Percentiles rank a stretch among this genome's conserved stretches.
Conservation (phyloP, 2,888 invertebrate species). For the Scaptomyza reducta region DNA sequence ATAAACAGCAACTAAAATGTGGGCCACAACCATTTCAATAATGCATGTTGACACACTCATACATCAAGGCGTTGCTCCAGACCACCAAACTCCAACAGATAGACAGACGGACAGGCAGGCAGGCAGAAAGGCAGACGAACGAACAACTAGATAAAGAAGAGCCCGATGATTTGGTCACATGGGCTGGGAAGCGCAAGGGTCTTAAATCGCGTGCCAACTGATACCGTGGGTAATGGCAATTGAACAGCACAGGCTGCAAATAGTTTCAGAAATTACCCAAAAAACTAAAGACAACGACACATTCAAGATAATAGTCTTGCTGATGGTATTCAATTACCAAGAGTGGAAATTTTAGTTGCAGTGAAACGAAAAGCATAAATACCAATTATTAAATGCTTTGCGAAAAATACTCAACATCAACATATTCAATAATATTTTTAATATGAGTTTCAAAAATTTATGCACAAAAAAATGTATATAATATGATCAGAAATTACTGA, state of each 20-base stretch:
- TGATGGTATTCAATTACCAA: conserved; percentile 60
- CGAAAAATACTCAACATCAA: not conserved
- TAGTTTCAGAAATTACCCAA: conserved; percentile 39
- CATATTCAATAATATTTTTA: conserved; percentile 6
- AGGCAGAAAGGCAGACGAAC: too few relatives aligned
- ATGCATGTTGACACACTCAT: conserved; percentile 52
- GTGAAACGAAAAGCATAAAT: conserved; percentile 6
- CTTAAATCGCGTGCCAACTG: conserved; percentile 53
- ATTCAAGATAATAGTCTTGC: conserved; percentile 40
- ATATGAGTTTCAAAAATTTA: too few relatives aligned
- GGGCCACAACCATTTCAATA: conserved; percentile 64
- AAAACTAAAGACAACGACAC: conserved; percentile 38
- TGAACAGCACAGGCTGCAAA: conserved; percentile 40
- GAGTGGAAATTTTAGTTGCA: too few relatives aligned
- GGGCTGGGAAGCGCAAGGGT: conserved; percentile 28
- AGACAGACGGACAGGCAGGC: not conserved
- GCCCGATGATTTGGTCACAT: conserved; percentile 42
- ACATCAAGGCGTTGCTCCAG: conserved; percentile 27
- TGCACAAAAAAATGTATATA: too few relatives aligned
- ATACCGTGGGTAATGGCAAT: conserved; percentile 44
- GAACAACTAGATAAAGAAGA: conserved; percentile 42
- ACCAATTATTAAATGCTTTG: conserved; percentile 3
- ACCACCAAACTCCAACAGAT: conserved; percentile 10
- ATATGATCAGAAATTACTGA: conserved; percentile 11
- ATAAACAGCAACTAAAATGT: conserved; percentile 48